phyloP scores from a whole-genome alignment of 2,797 vertebrate species.

The Protosalanx chinensis region DNA sequence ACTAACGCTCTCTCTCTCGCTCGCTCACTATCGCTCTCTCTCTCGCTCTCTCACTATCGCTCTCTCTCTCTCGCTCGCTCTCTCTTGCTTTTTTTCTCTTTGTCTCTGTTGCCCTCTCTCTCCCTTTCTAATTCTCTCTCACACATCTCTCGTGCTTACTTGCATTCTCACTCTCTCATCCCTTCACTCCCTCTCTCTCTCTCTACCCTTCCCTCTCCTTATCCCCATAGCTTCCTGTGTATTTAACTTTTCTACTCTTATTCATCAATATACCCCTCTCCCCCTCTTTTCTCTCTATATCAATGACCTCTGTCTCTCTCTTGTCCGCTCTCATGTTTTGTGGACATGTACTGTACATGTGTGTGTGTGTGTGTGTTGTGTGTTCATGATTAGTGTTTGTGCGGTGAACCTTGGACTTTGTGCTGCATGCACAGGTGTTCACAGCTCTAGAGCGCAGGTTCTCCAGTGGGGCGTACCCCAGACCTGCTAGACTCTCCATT shows the following conservation, averaged over 20 bases:
- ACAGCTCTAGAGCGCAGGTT: background rate
- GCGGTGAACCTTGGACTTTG: background rate
- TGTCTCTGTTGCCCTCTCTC: no score
- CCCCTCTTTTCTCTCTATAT: background rate
- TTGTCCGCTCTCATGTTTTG: background rate
- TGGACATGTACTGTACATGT: no score
- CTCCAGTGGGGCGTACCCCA: slow-evolving; percentile 27
- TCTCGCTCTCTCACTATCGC: background rate
- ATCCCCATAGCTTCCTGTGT: background rate
- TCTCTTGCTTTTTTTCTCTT: no score
- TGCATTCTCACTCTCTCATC: background rate
- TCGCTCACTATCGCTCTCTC: background rate
- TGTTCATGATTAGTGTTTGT: background rate
- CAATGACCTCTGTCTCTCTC: background rate
- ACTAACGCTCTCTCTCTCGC: slow-evolving; percentile 1
- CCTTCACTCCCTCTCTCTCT: slow-evolving; percentile 12
- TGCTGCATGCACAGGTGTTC: background rate
- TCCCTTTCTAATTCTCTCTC: no score
- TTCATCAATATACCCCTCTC: background rate
- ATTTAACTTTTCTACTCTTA: no score
- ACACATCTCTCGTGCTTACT: no score
- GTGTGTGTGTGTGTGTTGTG: background rate
- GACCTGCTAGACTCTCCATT: slow-evolving; percentile 30
- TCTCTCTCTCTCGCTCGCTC: slow-evolving; percentile 14
- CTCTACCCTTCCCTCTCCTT: background rate